phyloP scores from a whole-genome alignment of 2,113 vertebrate genomes.

The Rhynchomys soricoides region DNA sequence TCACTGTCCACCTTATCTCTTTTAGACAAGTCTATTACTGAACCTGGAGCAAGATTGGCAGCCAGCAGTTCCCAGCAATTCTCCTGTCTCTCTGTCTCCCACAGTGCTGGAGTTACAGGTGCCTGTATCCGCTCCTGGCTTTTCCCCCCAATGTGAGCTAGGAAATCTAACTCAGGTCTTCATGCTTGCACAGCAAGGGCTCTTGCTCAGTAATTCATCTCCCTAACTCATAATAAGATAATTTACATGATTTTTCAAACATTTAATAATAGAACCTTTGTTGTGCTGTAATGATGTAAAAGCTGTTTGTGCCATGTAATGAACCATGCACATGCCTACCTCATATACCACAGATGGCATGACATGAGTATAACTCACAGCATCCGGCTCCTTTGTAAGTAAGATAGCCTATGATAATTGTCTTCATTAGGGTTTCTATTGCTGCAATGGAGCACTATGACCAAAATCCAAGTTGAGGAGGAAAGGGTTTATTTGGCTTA shows the following conservation, averaged over 20 bases:
- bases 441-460: neutral
- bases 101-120: neutral
- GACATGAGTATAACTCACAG: neutral
- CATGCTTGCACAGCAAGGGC: neutral
- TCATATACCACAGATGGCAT: accelerated
- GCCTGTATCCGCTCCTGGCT: neutral
- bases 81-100: neutral
- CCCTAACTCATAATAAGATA: neutral
- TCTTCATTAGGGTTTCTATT: neutral
- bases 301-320: neutral
- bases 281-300: neutral
- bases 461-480: neutral
- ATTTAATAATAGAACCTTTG: neutral
- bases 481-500: neutral
- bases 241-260: neutral
- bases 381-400: neutral
- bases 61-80: no score
- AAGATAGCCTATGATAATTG: neutral
- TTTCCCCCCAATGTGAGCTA: neutral
- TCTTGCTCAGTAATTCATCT: no score
- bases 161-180: no score
- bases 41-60: neutral
- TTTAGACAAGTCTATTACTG: neutral
- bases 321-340: neutral
- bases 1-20: neutral